phyloP scores from a whole-genome alignment of 2,797 vertebrate genomes.

The Trematomus bernacchii region DNA sequence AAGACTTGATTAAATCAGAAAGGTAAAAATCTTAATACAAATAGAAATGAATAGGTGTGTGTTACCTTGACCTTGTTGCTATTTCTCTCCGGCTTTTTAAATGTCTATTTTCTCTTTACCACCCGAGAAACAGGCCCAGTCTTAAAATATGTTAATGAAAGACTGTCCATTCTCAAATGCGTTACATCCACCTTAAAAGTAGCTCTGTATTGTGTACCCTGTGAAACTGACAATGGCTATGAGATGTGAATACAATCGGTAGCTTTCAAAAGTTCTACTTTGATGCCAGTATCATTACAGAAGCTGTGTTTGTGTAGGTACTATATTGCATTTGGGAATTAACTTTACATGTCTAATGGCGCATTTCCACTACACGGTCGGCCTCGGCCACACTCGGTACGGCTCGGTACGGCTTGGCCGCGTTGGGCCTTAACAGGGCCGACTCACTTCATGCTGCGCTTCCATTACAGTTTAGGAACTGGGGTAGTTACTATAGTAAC shows the following conservation, averaged over 20 bases:
- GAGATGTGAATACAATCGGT: slow-evolving; percentile 1
- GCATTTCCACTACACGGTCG: no score
- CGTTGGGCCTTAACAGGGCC: no score
- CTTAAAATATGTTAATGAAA: slow-evolving; percentile 42
- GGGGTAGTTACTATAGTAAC: no score
- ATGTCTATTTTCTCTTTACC: slow-evolving; percentile 13
- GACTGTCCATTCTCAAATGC: slow-evolving; percentile 45
- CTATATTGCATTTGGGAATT: slow-evolving; percentile 29
- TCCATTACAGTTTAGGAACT: no score
- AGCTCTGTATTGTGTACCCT: neutral
- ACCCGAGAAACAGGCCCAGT: slow-evolving; percentile 28
- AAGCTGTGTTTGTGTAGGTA: neutral
- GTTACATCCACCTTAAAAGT: slow-evolving; percentile 34
- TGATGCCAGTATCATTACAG: slow-evolving; percentile 1
- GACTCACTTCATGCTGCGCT: no score
- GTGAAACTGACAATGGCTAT: slow-evolving; percentile 11
- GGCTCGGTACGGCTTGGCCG: no score
- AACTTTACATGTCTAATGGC: slow-evolving; percentile 14
- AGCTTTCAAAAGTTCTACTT: slow-evolving; percentile 13
- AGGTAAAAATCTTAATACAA: slow-evolving; percentile 61
- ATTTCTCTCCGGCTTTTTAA: slow-evolving; percentile 7
- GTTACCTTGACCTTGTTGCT: slow-evolving; percentile 41
- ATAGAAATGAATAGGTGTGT: slow-evolving; percentile 31
- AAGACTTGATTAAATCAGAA: slow-evolving; percentile 61
- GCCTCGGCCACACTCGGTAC: no score